Conservation (phyloP, 1,140 invertebrate species). For the Lanistes nyassanus region DNA sequence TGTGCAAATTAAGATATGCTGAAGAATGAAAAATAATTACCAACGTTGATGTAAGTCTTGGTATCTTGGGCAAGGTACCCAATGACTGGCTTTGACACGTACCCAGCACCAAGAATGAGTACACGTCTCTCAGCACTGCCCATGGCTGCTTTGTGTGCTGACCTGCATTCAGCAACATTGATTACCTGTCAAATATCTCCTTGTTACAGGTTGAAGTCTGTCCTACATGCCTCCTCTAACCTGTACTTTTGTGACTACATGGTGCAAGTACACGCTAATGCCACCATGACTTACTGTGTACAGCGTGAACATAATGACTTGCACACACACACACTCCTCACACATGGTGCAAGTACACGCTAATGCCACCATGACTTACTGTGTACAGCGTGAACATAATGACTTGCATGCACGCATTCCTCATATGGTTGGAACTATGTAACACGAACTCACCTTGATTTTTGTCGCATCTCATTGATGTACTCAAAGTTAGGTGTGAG, state of each 20-base stretch:
- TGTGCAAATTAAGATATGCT: not conserved
- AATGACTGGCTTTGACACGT: constrained; percentile 91
- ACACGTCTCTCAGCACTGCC: constrained; percentile 70
- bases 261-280: not conserved
- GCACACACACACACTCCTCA: constrained; percentile 5
- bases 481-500: constrained; percentile 95
- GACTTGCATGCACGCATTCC: not conserved
- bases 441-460: constrained; percentile 64
- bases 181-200: not conserved
- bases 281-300: not conserved
- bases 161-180: constrained; percentile 31
- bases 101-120: constrained; percentile 93
- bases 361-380: not conserved
- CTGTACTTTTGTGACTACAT: too few species aligned
- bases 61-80: constrained; percentile 91
- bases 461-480: constrained; percentile 86
- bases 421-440: too few species aligned
- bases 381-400: too few species aligned
- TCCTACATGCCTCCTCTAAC: too few species aligned
- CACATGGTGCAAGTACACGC: not conserved
- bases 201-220: too few species aligned
- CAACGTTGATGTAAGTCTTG: constrained; percentile 82
- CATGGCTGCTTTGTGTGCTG: constrained; percentile 41
- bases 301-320: not conserved
- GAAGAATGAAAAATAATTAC: constrained; percentile 65